Evolutionary conservation across 2,888 invertebrate species (phyloP).

Genomic region (Hyposoter didymator): DNA sequence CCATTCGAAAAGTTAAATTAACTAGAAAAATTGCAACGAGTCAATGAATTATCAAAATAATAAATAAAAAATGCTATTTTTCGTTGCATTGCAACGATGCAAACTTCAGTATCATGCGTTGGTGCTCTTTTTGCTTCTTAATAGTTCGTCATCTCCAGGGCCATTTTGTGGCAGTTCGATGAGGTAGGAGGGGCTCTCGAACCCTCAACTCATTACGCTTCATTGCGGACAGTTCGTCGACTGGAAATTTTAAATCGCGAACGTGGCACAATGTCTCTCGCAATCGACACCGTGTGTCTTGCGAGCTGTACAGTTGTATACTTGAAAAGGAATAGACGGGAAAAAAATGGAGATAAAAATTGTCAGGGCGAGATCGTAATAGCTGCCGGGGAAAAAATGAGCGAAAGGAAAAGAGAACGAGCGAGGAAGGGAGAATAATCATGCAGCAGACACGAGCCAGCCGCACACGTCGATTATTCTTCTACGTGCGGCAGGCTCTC

Average conservation of each 20-base stretch:
- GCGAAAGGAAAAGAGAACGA: slow-evolving; percentile 7
- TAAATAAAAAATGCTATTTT: too few relatives aligned
- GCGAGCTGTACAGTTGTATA: slow-evolving; percentile 18
- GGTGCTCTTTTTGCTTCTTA: not conserved
- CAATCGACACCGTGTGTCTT: slow-evolving; percentile 25
- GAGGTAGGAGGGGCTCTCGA: slow-evolving; percentile 40
- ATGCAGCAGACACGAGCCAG: slow-evolving; percentile 65
- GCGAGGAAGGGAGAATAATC: slow-evolving; percentile 36
- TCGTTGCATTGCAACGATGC: too few relatives aligned
- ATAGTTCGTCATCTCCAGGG: slow-evolving; percentile 49
- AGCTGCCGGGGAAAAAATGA: not conserved
- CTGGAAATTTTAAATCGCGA: slow-evolving; percentile 72
- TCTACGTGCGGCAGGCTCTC: slow-evolving; percentile 26
- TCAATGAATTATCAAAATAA: too few relatives aligned
- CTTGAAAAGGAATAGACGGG: slow-evolving; percentile 39
- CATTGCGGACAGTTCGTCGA: slow-evolving; percentile 62
- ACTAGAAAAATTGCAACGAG: too few relatives aligned
- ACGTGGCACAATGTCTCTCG: slow-evolving; percentile 47
- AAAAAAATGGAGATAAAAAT: slow-evolving; percentile 39
- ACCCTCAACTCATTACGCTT: slow-evolving; percentile 60
- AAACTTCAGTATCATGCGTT: too few relatives aligned
- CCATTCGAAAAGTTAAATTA: too few relatives aligned
- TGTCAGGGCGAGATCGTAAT: slow-evolving; percentile 30
- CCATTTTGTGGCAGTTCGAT: slow-evolving; percentile 51
- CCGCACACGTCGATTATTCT: slow-evolving; percentile 60